phyloP scores from a whole-genome alignment of 2,113 vertebrate species.

The Ptilonorhynchus violaceus region DNA sequence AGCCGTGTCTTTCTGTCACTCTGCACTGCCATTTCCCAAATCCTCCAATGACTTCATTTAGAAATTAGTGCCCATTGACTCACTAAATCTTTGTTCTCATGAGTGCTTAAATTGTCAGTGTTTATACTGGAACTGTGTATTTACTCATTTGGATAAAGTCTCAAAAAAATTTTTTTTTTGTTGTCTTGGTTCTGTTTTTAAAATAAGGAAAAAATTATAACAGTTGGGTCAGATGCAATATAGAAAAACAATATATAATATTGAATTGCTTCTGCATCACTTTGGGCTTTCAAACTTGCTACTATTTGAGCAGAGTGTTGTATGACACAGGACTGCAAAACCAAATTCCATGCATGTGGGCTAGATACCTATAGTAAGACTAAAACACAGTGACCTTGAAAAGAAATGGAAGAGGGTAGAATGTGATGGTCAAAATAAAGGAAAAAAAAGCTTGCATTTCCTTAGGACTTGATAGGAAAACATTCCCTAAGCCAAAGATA shows the following conservation, averaged over 20 bases:
- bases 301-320: not conserved
- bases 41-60: not conserved
- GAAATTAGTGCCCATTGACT: not conserved
- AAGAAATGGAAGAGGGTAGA: not conserved
- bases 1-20: not conserved
- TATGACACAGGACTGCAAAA: not conserved
- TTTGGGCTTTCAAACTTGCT: not conserved
- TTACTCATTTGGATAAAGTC: not conserved
- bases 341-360: not conserved
- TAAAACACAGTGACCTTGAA: not conserved
- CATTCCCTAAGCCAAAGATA: not conserved
- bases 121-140: not conserved
- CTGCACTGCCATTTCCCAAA: not conserved
- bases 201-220: not conserved
- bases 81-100: not conserved
- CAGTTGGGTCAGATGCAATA: rapidly evolving
- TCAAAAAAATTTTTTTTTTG: not conserved
- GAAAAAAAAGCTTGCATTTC: not conserved
- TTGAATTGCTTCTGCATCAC: not conserved
- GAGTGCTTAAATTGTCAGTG: not conserved
- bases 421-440: not conserved
- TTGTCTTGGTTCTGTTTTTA: not conserved
- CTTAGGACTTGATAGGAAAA: not conserved
- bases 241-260: not conserved
- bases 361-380: not conserved